phyloP scores from a whole-genome alignment of 2,888 invertebrate genomes.

The Cyclophora albipunctata region DNA sequence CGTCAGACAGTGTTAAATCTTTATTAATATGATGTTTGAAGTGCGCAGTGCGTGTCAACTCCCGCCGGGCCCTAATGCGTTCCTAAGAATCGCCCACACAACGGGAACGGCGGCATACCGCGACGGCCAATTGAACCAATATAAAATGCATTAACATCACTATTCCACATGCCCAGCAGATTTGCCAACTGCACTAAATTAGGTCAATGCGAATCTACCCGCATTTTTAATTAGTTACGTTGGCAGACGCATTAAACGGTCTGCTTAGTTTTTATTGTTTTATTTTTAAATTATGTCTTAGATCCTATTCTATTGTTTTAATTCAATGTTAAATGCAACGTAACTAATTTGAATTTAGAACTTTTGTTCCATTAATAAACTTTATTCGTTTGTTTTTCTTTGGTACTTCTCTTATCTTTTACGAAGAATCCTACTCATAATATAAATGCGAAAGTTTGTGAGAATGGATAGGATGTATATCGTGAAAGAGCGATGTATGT shows the following conservation, averaged over 20 bases:
- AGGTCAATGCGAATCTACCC: slow-evolving; percentile 16
- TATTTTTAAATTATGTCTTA: slow-evolving; percentile 1
- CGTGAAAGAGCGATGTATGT: too few relatives aligned
- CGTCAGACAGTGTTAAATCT: slow-evolving; percentile 11
- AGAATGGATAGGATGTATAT: too few relatives aligned
- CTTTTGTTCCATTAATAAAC: too few relatives aligned
- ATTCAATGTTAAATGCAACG: too few relatives aligned
- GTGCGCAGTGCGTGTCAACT: slow-evolving; percentile 50
- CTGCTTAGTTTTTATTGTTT: slow-evolving; percentile 18
- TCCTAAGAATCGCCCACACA: slow-evolving; percentile 73
- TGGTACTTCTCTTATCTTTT: too few relatives aligned
- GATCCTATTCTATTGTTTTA: too few relatives aligned
- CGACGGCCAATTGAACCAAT: slow-evolving; percentile 74
- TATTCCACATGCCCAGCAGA: slow-evolving; percentile 58
- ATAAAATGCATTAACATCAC: slow-evolving; percentile 72
- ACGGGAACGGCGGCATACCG: slow-evolving; percentile 50
- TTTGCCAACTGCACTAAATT: slow-evolving; percentile 37
- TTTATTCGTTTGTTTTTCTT: too few relatives aligned
- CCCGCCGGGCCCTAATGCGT: slow-evolving; percentile 52
- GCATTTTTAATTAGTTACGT: slow-evolving; percentile 23
- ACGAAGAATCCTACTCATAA: too few relatives aligned
- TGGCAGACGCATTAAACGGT: slow-evolving; percentile 23
- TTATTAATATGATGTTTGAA: slow-evolving; percentile 17
- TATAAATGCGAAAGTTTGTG: too few relatives aligned
- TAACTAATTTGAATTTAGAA: too few relatives aligned